Conservation (phyloP, 23 tunicate species). For the Oikopleura albicans region DNA sequence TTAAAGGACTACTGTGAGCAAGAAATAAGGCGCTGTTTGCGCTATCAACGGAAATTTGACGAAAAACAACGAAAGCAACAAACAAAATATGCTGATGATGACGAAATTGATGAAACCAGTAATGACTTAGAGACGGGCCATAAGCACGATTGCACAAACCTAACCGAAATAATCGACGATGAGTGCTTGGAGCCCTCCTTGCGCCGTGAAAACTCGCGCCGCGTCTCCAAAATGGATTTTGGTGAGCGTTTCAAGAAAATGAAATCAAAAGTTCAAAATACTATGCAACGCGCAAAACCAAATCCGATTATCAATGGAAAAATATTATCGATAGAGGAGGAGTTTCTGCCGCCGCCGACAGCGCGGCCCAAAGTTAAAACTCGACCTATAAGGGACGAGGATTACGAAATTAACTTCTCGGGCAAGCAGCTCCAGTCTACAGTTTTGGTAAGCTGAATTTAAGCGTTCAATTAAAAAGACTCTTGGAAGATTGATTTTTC, state of each 20-base stretch:
- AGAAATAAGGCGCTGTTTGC: background rate
- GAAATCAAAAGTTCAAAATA: background rate
- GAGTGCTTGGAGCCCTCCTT: too few species aligned
- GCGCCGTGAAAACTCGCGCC: background rate
- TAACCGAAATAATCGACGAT: too few species aligned
- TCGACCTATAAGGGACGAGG: background rate
- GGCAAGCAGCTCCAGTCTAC: background rate
- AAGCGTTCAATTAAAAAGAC: too few species aligned
- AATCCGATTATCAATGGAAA: background rate
- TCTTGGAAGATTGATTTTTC: too few species aligned
- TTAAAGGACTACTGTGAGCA: background rate
- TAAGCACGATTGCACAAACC: background rate
- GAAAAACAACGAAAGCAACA: background rate
- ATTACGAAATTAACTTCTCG: background rate
- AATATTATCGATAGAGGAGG: background rate
- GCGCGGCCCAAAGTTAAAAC: background rate
- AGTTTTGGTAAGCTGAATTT: slow-evolving; percentile 11
- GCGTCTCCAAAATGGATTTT: background rate
- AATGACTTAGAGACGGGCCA: background rate
- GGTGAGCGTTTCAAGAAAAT: background rate
- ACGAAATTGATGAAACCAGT: background rate
- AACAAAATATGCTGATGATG: background rate
- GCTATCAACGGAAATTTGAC: background rate
- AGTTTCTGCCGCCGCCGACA: background rate
- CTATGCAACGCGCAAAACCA: background rate